phyloP scores from a whole-genome alignment of 1,140 invertebrate species.

The Parapsyche elsis region DNA sequence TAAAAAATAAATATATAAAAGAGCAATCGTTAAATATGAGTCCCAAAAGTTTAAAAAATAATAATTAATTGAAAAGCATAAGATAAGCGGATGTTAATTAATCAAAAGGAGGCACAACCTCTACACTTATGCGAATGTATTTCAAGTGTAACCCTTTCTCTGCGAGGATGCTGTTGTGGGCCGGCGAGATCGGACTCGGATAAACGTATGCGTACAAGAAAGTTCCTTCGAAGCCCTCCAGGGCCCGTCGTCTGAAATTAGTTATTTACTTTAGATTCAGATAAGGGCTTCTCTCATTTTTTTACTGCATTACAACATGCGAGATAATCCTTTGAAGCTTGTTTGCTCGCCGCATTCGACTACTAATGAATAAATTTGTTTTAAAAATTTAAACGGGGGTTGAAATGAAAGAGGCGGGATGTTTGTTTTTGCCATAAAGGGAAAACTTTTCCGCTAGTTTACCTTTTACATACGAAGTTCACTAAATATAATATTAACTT shows the following conservation, averaged over 20 bases:
- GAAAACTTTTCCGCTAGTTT: too few relatives aligned
- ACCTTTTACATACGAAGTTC: too few relatives aligned
- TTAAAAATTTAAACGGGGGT: too few relatives aligned
- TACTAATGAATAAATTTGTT: too few relatives aligned
- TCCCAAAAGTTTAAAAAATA: not conserved
- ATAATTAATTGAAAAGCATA: not conserved
- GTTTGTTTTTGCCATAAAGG: too few relatives aligned
- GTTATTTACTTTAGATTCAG: constrained; percentile 20
- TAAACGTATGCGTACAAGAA: constrained; percentile 4
- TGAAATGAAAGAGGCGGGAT: too few relatives aligned
- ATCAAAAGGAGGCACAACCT: not conserved
- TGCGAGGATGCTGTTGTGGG: constrained; percentile 10
- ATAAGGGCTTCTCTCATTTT: not conserved
- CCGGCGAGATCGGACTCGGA: not conserved
- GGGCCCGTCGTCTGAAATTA: not conserved
- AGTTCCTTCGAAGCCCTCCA: not conserved
- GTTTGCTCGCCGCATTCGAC: too few relatives aligned
- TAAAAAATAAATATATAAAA: too few relatives aligned
- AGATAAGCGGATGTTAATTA: not conserved
- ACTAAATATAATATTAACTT: too few relatives aligned
- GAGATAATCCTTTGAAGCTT: too few relatives aligned
- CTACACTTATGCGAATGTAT: not conserved
- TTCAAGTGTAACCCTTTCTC: constrained; percentile 19
- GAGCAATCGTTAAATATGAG: not conserved
- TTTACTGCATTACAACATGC: too few relatives aligned